Base-by-base conservation (phyloP, 2,113 vertebrate genomes). In the Paramisgurnus dabryanus region DNA sequence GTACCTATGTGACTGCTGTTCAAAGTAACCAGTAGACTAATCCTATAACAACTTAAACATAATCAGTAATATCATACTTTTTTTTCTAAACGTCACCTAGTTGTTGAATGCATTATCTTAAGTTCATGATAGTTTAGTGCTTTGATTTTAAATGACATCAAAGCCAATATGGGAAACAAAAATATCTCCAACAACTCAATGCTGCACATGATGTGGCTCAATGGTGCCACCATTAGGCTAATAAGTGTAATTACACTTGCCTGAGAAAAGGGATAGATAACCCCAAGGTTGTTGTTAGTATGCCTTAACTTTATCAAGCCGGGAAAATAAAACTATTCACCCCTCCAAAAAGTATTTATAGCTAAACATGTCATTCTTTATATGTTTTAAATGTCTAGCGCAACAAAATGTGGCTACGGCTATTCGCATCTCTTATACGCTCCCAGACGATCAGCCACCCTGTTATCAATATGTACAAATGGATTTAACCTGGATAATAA, bases 401-500 rank as follows among this genome's bases (percentile, higher is more conserved):
- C 43, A 64, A 76, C 66, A 74, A 55, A 73, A 81, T 73, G 78
- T 73, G 67, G 53, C 77, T 80, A 82, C 80, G 73, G 84, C 78
- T 86, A 85, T 40, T 80, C 41, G 71, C 88, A 86, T 89, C 87
- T 86, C 83, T 85, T 82, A 75, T 55, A 34, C 34, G 7, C 15
- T 5, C 22, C 53, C 45, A 27, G n/a, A 85, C 86, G 89, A 87
- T 87, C 78, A 41, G 86, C 89, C 90, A 92, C 88, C 92, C 91
- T 93, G 92, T 90, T 89, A 90, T 86, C 87, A 85, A 53, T 88
- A 89, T 89, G 90, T 91, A 91, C 90, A 92, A 91, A 91, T 84
- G 87, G 88, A 87, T 72, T 89, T 90, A 87, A 92, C 92, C 92
- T 93, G 93, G 90, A 93, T 92, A 87, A 91, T 88, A 93, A 85